phyloP scores from a whole-genome alignment of 2,113 vertebrate species.

The Chlamydotis undulata region DNA sequence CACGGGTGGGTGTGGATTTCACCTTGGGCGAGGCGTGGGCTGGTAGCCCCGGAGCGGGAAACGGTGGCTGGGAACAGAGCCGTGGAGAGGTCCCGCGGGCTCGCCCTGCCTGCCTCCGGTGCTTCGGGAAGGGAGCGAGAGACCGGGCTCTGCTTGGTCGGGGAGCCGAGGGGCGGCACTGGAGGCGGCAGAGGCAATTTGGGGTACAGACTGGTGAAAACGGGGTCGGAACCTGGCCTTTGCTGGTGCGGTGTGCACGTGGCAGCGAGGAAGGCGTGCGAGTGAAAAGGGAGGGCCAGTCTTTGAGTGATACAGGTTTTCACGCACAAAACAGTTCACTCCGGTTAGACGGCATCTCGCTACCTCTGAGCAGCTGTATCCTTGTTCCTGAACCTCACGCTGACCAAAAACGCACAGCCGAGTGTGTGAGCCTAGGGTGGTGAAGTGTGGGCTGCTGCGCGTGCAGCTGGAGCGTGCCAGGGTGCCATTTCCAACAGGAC shows the following conservation, averaged over 20 bases:
- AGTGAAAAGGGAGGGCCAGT: background rate
- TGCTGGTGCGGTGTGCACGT: rapidly evolving
- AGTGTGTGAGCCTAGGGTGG: rapidly evolving
- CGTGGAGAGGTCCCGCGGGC: background rate
- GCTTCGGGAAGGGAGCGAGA: background rate
- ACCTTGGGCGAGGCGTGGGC: background rate
- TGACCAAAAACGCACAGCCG: rapidly evolving
- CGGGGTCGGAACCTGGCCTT: background rate
- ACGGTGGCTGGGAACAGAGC: background rate
- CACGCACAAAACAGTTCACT: rapidly evolving
- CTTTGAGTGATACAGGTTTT: rapidly evolving
- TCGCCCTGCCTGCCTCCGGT: no score
- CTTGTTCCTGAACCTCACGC: rapidly evolving
- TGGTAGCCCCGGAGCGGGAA: background rate
- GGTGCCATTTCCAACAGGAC: rapidly evolving
- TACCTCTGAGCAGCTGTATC: background rate
- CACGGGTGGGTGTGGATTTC: background rate
- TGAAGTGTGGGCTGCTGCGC: rapidly evolving
- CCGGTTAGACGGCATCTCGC: rapidly evolving
- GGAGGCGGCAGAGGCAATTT: background rate
- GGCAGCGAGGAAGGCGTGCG: background rate
- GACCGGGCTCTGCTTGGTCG: rapidly evolving
- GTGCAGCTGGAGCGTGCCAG: rapidly evolving
- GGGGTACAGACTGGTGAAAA: background rate
- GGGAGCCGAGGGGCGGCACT: background rate